Base-by-base conservation (phyloP, 2,888 invertebrate species). In the Andrena camellia region DNA sequence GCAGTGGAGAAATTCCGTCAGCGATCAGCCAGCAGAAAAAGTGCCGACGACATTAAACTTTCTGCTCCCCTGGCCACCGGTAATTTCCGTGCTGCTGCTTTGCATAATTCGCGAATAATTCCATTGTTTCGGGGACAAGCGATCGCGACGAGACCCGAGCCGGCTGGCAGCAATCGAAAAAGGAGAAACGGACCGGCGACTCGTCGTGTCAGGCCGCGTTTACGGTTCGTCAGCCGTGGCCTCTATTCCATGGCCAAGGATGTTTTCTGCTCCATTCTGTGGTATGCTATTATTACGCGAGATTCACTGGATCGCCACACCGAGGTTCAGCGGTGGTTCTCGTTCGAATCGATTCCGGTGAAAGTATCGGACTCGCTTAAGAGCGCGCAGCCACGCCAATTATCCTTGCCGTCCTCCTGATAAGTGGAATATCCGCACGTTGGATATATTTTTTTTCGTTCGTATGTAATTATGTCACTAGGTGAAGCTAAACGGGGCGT, bases 61-160 rank as follows among this genome's bases (percentile, higher is more conserved):
- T 64, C 64, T 66, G 60, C 35, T 42, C 52, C 48, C 48, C 26
- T 33, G 48, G 48, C 33, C 33, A 26, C 23, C 17, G 23, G 52
- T 52, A 71, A 80, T 78, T 50, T 33, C 35, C 35, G 0, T 10
- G 10, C 17, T 7, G 7, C 52, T 64, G 52, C 33, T 63, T 79
- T 54, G 80, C 80, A 79, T 79, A 79, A 79, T 77, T 77, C 52
- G 64, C 59, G 35, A 50, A 29, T 79, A 70, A 79, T 81, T 79
- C 71, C 42, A 81, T 81, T 81, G 81, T 81, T 50, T 29, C 80
- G 52, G n/a, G 26, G 31, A 23, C 23, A 20, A 48, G 48, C 26
- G 23, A 35, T 62, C 5, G 70, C 7, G 50, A n/a, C 23, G 7
- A 29, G 59, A 35, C 33, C 7, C 60, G 60, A n/a, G 26, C 26